Base-by-base conservation (phyloP, 2,888 invertebrate genomes). In the Orthosia cruda region DNA sequence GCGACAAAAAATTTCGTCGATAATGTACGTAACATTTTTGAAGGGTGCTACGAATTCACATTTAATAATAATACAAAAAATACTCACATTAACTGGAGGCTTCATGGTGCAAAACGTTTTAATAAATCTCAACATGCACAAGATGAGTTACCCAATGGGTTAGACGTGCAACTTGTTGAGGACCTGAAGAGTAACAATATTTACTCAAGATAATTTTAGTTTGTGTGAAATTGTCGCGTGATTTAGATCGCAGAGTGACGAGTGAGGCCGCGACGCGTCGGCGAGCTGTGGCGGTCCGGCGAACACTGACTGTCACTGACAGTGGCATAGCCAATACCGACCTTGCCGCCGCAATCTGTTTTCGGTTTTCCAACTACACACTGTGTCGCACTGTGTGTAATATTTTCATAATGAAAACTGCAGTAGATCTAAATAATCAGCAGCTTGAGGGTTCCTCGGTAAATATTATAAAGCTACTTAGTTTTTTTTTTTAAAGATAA, bases 11-110 rank as follows among this genome's bases (percentile, higher is more conserved):
- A 23, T 7, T 4, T 20, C 2, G 16, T 32, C 16, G 26, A n/a
- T 4, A 23, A n/a, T 23, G 13, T 47, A n/a, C 18, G 23, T 4
- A 20, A 3, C 0, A 16, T 32, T 71, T 71, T 72, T 62, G 15
- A 5, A 16, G 11, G 13, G 1, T 71, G 26, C 13, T 49, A 54
- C 18, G 11, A 59, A 81, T 26, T 26, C 11, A 16, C 52, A 54
- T 50, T 54, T 5, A 45, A 62, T 49, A 13, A 77, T 32, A 62
- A 54, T 61, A 59, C 45, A 71, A 73, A n/a, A 81, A 83, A 16
- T 83, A 95, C 96, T 96, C 80, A 96, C 96, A 71, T 94, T 96
- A 18, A 94, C 93, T 80, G 96, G 96, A 71, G 96, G 96, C 82
- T 96, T 96, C 96, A 96, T 96, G n/a, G 90, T 95, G 90, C 89